Evolutionary conservation across 1,140 invertebrate genomes (phyloP), one percentile per base, ranked within the genome.

Genomic region (Amyelois transitella): DNA sequence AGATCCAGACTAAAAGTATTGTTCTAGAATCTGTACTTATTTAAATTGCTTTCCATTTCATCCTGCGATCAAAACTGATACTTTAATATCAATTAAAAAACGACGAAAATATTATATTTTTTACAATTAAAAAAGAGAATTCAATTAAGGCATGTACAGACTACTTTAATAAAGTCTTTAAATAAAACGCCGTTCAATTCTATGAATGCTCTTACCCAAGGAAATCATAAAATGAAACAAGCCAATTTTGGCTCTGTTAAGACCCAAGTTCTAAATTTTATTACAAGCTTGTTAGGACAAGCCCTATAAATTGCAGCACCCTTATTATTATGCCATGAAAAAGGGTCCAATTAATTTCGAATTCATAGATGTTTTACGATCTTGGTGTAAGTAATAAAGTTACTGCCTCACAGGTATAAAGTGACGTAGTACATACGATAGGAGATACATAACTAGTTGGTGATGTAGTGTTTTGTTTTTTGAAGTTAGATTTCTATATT

Each of bases 261-360:
- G 32, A 8, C 32, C 32, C 18, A 6, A 45, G 43, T 45, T 19
- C 19, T 45, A 45, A 48, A 48, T 48, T 48, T 48, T 48, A 48
- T 48, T 19, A 48, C 18, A 48, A 48, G 20, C 45, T 48, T 48
- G 45, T 48, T 48, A 48, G 45, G 20, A 21, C 19, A 48, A 20
- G 45, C 18, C 45, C 18, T 48, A 21, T 20, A 48, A 48, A 48
- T 48, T 48, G 45, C 20, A 21, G 20, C 45, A 48, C 45, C 45
- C 45, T 48, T 48, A 48, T 48, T 48, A 48, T 48, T 48, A 48
- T 48, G 45, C 19, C 45, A 48, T 48, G 20, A 48, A 48, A 48
- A 48, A 21, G 45, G 45, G 45, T 48, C 45, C 10, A 19, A 48
- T 48, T 48, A 48, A 48, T 19, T 20, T 48, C 19, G 12, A 48